A percentile compares a stretch with the other conserved stretches of the same genome.
phyloP scores from a whole-genome alignment of 23 tunicate genomes.

The Ciona savignyi region DNA sequence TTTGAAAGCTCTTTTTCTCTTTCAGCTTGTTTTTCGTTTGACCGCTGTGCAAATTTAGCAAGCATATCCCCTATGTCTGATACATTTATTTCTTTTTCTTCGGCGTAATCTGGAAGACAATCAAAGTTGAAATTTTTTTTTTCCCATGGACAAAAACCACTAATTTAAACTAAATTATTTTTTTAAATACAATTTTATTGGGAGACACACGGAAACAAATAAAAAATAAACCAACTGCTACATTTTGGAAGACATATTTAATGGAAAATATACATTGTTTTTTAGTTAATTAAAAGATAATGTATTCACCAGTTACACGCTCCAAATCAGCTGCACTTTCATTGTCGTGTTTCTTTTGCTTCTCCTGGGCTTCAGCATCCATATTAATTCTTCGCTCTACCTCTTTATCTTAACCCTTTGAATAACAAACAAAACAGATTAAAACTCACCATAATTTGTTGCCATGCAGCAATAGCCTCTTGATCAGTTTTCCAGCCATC shows the following conservation, averaged over 20 bases:
- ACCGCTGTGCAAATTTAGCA: slow-evolving; percentile 28
- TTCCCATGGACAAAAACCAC: not conserved
- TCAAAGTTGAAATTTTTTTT: no score
- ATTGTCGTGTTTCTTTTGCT: no score
- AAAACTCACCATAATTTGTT: slow-evolving; percentile 19
- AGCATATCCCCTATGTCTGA: slow-evolving; percentile 42
- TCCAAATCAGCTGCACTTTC: slow-evolving; percentile 93
- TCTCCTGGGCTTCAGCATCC: slow-evolving; percentile 36
- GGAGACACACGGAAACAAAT: not conserved
- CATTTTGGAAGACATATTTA: not conserved
- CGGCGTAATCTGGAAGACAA: slow-evolving; percentile 95
- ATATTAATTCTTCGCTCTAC: not conserved
- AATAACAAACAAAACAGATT: not conserved
- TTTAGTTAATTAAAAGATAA: no score
- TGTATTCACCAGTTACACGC: slow-evolving; percentile 60
- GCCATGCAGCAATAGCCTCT: not conserved
- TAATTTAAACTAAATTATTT: not conserved
- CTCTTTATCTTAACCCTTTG: not conserved
- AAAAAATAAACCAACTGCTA: not conserved
- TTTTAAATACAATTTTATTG: not conserved
- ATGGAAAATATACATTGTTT: not conserved
- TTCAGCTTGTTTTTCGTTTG: slow-evolving; percentile 17
- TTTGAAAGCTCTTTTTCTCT: slow-evolving; percentile 42
- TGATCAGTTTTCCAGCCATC: no score
- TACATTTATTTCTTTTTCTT: slow-evolving; percentile 75